These are phyloP conservation scores for Triplophysa dalaica DNA, from an alignment of 2,113 vertebrate genomes.

Conservation along the genomic window DNA sequence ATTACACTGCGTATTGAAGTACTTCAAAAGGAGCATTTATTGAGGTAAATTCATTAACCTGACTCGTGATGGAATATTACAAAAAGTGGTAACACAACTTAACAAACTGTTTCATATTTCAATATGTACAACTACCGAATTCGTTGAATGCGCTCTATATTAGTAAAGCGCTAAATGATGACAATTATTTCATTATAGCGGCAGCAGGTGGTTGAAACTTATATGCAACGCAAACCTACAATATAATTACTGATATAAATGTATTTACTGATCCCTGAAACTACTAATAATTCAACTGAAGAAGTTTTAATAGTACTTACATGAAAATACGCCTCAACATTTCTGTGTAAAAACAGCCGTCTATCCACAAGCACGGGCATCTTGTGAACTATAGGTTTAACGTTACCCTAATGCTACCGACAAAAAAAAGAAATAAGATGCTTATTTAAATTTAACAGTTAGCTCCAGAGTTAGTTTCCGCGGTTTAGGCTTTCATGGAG, in stretches of 20 bases:
- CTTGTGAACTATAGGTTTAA: slow-evolving; percentile 53
- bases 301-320: slow-evolving; percentile 56
- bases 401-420: not conserved
- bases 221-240: too few relatives aligned
- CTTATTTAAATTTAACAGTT: too few relatives aligned
- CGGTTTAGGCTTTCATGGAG: too few relatives aligned
- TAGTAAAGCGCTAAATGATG: too few relatives aligned
- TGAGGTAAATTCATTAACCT: too few relatives aligned
- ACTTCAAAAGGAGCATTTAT: too few relatives aligned
- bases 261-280: not conserved
- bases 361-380: slow-evolving; percentile 70
- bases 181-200: too few relatives aligned
- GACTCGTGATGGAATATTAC: not conserved
- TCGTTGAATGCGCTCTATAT: too few relatives aligned
- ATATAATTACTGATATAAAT: not conserved
- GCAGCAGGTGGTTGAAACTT: too few relatives aligned
- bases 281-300: not conserved
- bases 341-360: slow-evolving; percentile 63
- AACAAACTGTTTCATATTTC: not conserved
- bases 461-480: too few relatives aligned
- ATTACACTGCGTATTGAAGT: too few relatives aligned
- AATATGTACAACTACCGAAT: too few relatives aligned
- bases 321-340: slow-evolving; percentile 56
- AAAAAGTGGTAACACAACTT: not conserved
- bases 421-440: not conserved